Evolutionary conservation across 2,888 invertebrate genomes (phyloP), one percentile per base, ranked within the genome.

Genomic region (Drosophila austrosaltans): DNA sequence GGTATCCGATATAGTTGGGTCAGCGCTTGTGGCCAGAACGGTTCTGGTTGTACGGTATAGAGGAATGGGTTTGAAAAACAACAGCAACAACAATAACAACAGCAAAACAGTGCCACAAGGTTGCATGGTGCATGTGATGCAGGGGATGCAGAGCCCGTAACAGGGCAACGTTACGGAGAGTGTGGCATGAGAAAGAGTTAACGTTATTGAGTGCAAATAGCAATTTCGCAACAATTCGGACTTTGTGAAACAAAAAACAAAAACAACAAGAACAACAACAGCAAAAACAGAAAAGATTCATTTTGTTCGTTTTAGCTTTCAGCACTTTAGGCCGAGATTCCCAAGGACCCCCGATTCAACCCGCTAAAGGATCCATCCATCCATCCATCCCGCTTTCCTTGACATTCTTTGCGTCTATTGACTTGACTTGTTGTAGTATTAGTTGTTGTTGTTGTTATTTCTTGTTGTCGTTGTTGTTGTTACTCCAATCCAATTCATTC

Each of bases 1-100:
- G 91, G 89, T 90, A 89, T 91, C 91, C 91, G 87, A 91, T 85
- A 85, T 85, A 90, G 91, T 91, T 90, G 90, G 90, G 90, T 90
- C 91, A 90, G 90, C 87, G 91, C 90, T 90, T 90, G 90, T 90
- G 90, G 90, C 91, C 90, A 91, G 88, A 91, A 91, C 89, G 91
- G 90, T 91, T 91, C 90, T 91, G 90, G 90, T 89, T 90, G 90
- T 88, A 28, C 58, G 53, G 48, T 22, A 61, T 44, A 53, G 69
- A 53, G n/a, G 56, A 57, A 7, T 53, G n/a, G 57, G 2, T 16
- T 12, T 36, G 8, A 4, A 8, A 36, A 36, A 28, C 2, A 12
- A 42, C n/a, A 42, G 16, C 42, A 20, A 44, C 44, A 44, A 20
- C 16, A 44, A 20, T 2, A 22, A 22, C 7, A 20, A 44, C 7